Evolutionary conservation across 1,140 invertebrate genomes (phyloP).

Genomic region (Limonius californicus): DNA sequence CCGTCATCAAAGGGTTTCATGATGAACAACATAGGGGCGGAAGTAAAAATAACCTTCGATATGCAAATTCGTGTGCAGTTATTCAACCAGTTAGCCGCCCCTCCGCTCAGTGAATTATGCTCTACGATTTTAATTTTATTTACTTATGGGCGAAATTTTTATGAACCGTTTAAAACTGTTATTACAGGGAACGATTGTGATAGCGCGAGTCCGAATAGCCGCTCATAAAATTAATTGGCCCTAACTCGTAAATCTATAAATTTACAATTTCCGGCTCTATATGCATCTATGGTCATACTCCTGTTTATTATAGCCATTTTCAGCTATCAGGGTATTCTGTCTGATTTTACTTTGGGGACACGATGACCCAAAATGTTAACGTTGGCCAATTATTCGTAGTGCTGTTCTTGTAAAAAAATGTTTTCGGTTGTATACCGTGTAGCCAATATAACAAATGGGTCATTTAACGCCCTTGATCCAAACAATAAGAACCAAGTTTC

Average conservation of each 20-base stretch:
- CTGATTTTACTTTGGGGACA: too few relatives aligned
- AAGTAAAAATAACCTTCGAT: conserved; percentile 44
- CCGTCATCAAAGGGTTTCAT: conserved; percentile 42
- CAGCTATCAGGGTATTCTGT: too few relatives aligned
- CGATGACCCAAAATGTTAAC: too few relatives aligned
- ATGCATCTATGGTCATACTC: too few relatives aligned
- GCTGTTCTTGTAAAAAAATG: too few relatives aligned
- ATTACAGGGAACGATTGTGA: conserved; percentile 25
- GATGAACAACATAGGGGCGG: conserved; percentile 45
- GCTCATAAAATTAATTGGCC: conserved; percentile 40
- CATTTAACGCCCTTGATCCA: too few relatives aligned
- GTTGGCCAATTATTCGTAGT: too few relatives aligned
- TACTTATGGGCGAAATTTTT: conserved; percentile 25
- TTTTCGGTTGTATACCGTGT: too few relatives aligned
- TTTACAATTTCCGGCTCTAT: conserved; percentile 35
- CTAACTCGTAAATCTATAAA: conserved; percentile 40
- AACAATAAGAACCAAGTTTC: too few relatives aligned
- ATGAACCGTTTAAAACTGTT: conserved; percentile 33
- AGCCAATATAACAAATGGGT: too few relatives aligned
- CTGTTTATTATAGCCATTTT: too few relatives aligned
- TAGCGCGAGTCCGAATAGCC: conserved; percentile 13
- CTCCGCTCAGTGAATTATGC: conserved; percentile 12
- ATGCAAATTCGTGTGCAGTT: conserved; percentile 42
- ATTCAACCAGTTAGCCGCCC: conserved; percentile 44
- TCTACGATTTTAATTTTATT: conserved; percentile 20